Evolutionary conservation across 92 coral and sea anemone species (phyloP).

Genomic region (Virgularia gustaviana): DNA sequence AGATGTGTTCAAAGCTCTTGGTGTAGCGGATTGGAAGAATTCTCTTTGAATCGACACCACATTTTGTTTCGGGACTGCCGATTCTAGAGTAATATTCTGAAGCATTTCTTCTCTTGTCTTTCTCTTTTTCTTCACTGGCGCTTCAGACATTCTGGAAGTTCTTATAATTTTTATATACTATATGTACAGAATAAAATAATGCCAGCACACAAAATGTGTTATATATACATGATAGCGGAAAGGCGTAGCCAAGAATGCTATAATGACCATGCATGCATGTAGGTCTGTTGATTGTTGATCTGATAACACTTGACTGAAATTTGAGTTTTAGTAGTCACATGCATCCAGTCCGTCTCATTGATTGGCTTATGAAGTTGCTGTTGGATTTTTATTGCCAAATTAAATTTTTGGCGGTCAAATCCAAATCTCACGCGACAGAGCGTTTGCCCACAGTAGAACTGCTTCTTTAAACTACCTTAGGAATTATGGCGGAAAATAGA

Average conservation of each 20-base stretch:
- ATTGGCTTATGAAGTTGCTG: background rate
- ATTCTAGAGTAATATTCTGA: background rate
- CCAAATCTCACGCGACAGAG: background rate
- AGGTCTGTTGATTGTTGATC: background rate
- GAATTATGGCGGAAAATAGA: background rate
- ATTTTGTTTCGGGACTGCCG: conserved; percentile 3
- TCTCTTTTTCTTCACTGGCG: conserved; percentile 3
- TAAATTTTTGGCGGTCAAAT: background rate
- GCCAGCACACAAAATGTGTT: too few species aligned
- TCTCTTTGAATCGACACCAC: conserved; percentile 7
- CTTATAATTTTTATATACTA: background rate
- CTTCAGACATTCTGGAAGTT: conserved; percentile 2
- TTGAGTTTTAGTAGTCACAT: background rate
- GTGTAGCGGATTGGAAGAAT: background rate
- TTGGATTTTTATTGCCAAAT: background rate
- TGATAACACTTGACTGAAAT: conserved; percentile 6
- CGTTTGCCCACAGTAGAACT: background rate
- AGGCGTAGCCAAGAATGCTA: too few species aligned
- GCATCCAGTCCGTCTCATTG: background rate
- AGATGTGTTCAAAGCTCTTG: background rate
- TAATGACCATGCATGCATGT: background rate
- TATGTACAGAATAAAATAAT: background rate
- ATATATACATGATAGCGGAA: too few species aligned
- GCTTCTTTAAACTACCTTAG: background rate
- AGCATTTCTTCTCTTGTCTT: conserved; percentile 3